Conservation (phyloP, 2,113 vertebrate genomes). For the Cyphomyrus plagiostoma region DNA sequence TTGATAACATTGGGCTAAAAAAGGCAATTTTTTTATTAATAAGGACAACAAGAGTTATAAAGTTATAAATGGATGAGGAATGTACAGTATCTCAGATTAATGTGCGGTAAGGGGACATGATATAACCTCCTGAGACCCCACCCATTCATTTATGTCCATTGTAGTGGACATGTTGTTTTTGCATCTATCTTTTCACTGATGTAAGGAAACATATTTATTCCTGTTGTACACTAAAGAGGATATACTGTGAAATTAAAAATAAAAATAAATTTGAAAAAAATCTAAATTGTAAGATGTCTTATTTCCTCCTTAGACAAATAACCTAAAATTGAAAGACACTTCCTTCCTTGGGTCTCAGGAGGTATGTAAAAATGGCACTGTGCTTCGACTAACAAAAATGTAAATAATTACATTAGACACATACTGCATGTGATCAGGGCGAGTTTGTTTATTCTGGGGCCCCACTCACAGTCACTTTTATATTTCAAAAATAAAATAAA, state of each 20-base stretch:
- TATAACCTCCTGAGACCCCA: not conserved
- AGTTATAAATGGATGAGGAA: not conserved
- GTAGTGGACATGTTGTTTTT: no score
- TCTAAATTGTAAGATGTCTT: no score
- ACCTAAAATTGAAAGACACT: no score
- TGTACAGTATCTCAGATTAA: not conserved
- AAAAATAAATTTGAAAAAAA: no score
- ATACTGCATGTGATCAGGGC: not conserved
- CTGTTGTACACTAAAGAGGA: no score
- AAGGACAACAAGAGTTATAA: not conserved
- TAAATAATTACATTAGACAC: not conserved
- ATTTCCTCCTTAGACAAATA: no score
- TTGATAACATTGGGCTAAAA: slow-evolving; percentile 41
- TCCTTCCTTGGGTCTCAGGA: no score
- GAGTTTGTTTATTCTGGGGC: not conserved
- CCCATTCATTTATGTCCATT: no score
- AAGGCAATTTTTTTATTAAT: not conserved
- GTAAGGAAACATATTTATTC: no score
- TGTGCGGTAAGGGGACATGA: not conserved
- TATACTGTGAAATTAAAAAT: no score
- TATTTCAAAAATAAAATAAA: not conserved
- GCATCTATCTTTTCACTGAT: no score
- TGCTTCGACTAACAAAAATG: slow-evolving; percentile 11
- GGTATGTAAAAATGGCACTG: not conserved
- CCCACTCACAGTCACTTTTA: not conserved